Base-by-base conservation (phyloP, 2,113 vertebrate species). In the Brevimyrus niger region DNA sequence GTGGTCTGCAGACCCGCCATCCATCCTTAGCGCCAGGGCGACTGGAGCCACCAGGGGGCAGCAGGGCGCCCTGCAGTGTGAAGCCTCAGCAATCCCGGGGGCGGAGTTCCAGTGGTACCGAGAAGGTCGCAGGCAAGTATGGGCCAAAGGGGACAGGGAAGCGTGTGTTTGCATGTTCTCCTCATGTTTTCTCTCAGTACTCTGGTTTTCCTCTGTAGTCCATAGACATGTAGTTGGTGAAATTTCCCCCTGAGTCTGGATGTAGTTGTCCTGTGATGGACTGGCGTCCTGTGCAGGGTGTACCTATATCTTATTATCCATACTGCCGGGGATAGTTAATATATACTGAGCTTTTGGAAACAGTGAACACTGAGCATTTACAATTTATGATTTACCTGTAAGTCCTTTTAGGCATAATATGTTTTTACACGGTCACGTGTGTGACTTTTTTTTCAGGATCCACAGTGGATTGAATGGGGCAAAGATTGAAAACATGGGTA, bases 41-140 rank as follows among this genome's bases (percentile, higher is more conserved):
- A 97, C 96, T 0, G 97, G 97, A 0, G 97, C 96, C 9, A 95
- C 97, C 0, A 95, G 98, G 1, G 98, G 98, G 88, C 97, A 99
- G 92, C 98, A 97, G 93, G 98, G 98, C 27, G 96, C 97, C 86
- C 94, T 99, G 92, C 97, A 97, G 91, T 99, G 98, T 1, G 97
- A 99, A 92, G 98, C 98, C 1, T 97, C 97, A 0, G 98, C 98
- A 0, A 97, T 99, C 13, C 98, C 98, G 0, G 94, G 95, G 89
- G 97, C 98, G 0, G 96, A 99, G 89, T 99, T 99, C 73, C 97
- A 99, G 94, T 99, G 98, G 98, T 99, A 98, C 95, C 99, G 99
- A 93, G 98, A 99, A 93, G 98, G 99, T 51, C 97, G 97, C 92
- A 98, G 98, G 98, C 96, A 95, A 92, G 92, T 93, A 15, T 6